These are phyloP conservation scores for Poecile atricapillus DNA, from an alignment of 2,113 vertebrate genomes.

Conservation along the genomic window DNA sequence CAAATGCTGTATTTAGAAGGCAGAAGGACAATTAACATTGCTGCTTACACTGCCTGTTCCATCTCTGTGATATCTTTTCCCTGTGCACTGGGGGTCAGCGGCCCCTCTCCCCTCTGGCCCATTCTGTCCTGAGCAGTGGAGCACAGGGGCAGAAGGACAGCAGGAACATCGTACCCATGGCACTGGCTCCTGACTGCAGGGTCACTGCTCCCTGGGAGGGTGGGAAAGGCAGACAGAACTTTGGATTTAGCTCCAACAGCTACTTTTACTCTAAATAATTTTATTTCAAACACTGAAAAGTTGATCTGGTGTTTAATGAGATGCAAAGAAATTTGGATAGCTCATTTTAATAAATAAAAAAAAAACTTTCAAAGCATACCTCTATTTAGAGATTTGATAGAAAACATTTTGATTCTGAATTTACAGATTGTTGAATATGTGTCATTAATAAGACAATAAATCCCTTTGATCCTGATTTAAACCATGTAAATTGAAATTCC, in stretches of 20 bases:
- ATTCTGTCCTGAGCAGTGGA: not conserved
- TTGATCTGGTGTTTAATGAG: not conserved
- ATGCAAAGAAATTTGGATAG: not conserved
- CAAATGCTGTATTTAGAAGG: not conserved
- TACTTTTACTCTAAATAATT: not conserved
- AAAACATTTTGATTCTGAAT: not conserved
- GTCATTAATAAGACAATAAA: not conserved
- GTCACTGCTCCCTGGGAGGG: not conserved
- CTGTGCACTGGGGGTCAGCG: not conserved
- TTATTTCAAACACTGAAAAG: not conserved
- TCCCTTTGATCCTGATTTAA: not conserved
- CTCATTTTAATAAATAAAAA: not conserved
- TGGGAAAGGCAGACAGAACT: not conserved
- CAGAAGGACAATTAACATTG: not conserved
- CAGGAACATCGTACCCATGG: rapidly evolving
- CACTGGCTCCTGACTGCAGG: not conserved
- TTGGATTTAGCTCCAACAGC: not conserved
- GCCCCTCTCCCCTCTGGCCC: not conserved
- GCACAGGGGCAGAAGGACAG: not conserved
- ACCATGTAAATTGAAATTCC: not conserved
- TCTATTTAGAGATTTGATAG: not conserved
- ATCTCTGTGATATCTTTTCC: not conserved
- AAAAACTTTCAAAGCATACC: not conserved
- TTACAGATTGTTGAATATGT: not conserved
- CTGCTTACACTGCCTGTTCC: not conserved